Evolutionary conservation across 1,140 invertebrate species (phyloP).

Genomic region (Popillia japonica): DNA sequence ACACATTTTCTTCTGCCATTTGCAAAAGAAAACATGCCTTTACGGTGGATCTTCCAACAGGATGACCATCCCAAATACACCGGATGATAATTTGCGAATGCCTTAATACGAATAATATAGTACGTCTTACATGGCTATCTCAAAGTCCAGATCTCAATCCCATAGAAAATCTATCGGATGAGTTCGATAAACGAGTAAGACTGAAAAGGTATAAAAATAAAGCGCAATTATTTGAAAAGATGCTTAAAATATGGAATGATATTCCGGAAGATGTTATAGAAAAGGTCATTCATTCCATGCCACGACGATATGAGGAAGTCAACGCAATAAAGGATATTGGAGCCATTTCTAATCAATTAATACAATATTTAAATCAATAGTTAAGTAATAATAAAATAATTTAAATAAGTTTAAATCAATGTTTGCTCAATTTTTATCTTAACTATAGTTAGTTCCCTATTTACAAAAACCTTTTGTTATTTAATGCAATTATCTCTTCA

Average conservation of each 20-base stretch:
- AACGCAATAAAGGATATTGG: constrained; percentile 5
- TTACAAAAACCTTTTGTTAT: no score
- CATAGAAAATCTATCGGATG: constrained; percentile 15
- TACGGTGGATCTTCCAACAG: no score
- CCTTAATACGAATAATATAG: not conserved
- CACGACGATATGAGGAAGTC: not conserved
- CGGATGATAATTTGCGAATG: not conserved
- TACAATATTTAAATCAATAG: no score
- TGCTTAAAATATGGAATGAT: not conserved
- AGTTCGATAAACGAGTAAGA: not conserved
- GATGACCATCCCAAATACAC: no score
- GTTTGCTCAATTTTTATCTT: no score
- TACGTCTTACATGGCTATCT: not conserved
- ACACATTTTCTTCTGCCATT: no score
- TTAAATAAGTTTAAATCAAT: no score
- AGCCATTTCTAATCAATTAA: no score
- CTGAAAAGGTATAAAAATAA: not conserved
- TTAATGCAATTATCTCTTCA: no score
- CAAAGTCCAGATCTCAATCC: not conserved
- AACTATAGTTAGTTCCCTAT: no score
- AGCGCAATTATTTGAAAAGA: constrained; percentile 12
- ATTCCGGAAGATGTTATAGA: not conserved
- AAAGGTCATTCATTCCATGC: not conserved
- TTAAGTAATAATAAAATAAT: no score
- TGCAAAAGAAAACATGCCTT: no score